Percentiles rank a stretch among this genome's conserved stretches.
phyloP scores from a whole-genome alignment of 23 tunicate species.

The Clavelina lepadiformis region DNA sequence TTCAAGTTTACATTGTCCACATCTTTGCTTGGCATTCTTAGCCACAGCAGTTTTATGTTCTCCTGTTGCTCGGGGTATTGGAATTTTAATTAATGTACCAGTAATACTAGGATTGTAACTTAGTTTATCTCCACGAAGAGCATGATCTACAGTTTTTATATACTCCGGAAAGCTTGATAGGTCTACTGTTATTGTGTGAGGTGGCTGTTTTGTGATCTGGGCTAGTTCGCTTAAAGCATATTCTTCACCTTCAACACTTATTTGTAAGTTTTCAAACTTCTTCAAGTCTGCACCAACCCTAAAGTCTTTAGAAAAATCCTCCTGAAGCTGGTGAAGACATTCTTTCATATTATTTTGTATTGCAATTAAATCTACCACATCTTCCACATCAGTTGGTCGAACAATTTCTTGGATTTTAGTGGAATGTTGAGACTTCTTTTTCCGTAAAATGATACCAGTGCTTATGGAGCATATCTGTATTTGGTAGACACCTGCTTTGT shows the following conservation, averaged over 20 bases:
- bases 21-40: constrained; percentile 35
- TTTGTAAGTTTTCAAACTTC: constrained; percentile 18
- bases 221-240: constrained; percentile 42
- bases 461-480: too few relatives aligned
- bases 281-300: constrained; percentile 41
- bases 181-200: constrained; percentile 23
- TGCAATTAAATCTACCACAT: constrained; percentile 36
- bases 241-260: constrained; percentile 33
- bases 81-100: constrained; percentile 50
- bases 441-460: too few relatives aligned
- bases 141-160: constrained; percentile 20
- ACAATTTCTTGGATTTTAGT: constrained; percentile 36
- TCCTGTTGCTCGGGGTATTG: constrained; percentile 51
- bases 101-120: constrained; percentile 39
- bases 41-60: constrained; percentile 42
- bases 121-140: constrained; percentile 34
- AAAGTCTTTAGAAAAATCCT: constrained; percentile 33
- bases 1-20: constrained; percentile 20
- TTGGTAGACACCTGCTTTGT: too few relatives aligned
- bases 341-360: constrained; percentile 26
- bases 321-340: constrained; percentile 18
- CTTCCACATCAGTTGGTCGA: constrained; percentile 46
- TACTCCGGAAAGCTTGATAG: constrained; percentile 49
- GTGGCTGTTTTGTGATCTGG: constrained; percentile 32
- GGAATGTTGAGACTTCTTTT: constrained; percentile 4